These are phyloP conservation scores for Leptobrachium ailaonicum DNA, from an alignment of 2,113 vertebrate species.

Conservation along the genomic window DNA sequence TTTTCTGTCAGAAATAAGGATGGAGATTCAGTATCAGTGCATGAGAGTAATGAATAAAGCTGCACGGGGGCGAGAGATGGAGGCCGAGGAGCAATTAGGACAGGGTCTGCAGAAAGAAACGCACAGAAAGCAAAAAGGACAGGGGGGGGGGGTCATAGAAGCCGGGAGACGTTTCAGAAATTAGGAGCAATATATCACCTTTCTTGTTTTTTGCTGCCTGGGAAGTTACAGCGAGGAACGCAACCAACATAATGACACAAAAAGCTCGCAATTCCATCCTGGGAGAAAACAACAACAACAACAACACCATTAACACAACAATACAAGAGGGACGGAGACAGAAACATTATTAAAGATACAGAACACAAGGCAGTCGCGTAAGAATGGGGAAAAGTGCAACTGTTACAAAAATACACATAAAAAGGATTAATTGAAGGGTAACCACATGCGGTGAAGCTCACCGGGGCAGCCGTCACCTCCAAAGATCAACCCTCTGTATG, in stretches of 20 bases:
- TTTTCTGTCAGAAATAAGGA: slow-evolving; percentile 65
- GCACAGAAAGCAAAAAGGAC: too few species aligned
- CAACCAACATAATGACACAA: slow-evolving; percentile 71
- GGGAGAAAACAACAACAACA: slow-evolving; percentile 42
- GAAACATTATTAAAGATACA: not conserved
- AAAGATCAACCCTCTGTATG: too few species aligned
- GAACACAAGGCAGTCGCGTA: too few species aligned
- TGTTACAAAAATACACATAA: too few species aligned
- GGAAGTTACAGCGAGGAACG: slow-evolving; percentile 65
- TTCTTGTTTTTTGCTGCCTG: slow-evolving; percentile 80
- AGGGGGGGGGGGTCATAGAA: not conserved
- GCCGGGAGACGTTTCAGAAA: not conserved
- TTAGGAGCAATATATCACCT: slow-evolving; percentile 53
- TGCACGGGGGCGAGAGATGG: not conserved
- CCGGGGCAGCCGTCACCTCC: too few species aligned
- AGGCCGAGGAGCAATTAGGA: not conserved
- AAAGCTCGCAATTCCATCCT: slow-evolving; percentile 81
- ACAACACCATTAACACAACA: not conserved
- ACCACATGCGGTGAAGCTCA: too few species aligned
- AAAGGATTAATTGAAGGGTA: too few species aligned
- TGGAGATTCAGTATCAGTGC: not conserved
- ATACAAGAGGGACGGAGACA: not conserved
- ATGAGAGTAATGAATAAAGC: not conserved
- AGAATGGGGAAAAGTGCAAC: too few species aligned
- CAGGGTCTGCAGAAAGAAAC: not conserved